Evolutionary conservation across 1,140 invertebrate species (phyloP), one percentile per base, ranked within the genome.

Genomic region (Drosophila chauvacae): DNA sequence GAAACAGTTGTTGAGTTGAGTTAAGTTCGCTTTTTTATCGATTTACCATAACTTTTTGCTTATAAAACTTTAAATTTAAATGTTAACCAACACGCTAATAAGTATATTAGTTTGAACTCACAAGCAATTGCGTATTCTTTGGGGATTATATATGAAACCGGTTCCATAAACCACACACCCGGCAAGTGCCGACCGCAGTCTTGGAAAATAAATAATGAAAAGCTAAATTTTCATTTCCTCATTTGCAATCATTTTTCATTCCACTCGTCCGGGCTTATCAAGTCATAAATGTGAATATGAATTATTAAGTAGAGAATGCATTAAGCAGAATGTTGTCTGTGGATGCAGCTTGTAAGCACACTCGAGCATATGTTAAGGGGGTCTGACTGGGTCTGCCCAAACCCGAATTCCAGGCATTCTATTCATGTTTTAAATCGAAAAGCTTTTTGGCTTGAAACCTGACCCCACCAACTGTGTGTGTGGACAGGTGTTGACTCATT

Each of bases 401-500:
- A 30, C 28, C 55, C 35, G 13, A 60, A 28, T 60, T 63, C 14
- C 55, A 33, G 33, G 13, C 28, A 18, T 53, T 55, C 30, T 45
- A 55, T 45, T 26, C 64, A 69, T 42, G 28, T 42, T 33, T 26
- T 4, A 13, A 65, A 33, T n/a, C 30, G 33, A 50, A 57, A 42
- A 48, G 42, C 65, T 39, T 48, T 48, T 48, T 33, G 37, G 30
- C 11, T 11, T 39, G 18, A 41, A 18, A 68, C 39, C 37, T 30
- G 53, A 5, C 39, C 37, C 39, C 64, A 58, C 26, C 16, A 18
- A 13, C 16, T 51, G 28, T 41, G 47, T 41, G 47, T 85, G 51
- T 75, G 59, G 59, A 50, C 74, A 78, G 69, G 61, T 68, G 75
- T 68, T 63, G 53, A 64, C 28, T 75, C 51, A 55, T 74, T 65